Conservation (phyloP, 2,797 vertebrate genomes). For the Falco peregrinus region DNA sequence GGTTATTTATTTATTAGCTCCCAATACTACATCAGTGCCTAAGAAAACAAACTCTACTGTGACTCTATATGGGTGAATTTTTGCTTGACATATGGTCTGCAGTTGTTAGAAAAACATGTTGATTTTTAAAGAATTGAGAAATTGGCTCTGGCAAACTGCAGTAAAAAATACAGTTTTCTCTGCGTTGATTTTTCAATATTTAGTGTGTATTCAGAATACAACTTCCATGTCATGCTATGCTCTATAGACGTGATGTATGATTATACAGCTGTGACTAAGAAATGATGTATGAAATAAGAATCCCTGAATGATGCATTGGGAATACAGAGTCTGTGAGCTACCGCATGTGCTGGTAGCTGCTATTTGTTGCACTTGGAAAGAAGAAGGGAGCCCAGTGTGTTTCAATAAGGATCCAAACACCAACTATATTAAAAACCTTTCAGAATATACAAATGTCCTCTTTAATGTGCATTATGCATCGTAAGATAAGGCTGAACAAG, state of each 20-base stretch:
- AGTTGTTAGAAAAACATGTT: background rate
- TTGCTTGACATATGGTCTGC: slow-evolving; percentile 9
- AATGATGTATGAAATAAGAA: slow-evolving; percentile 51
- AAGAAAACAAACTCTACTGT: background rate
- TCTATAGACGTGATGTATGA: slow-evolving; percentile 25
- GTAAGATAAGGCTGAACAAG: background rate
- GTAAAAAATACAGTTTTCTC: background rate
- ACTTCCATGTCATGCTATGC: background rate
- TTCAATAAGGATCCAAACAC: background rate
- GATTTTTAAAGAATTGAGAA: slow-evolving; percentile 25
- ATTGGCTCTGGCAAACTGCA: background rate
- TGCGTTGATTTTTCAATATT: slow-evolving; percentile 21
- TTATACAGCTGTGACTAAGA: slow-evolving; percentile 48
- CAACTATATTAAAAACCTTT: background rate
- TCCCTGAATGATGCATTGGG: background rate
- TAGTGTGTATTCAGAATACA: slow-evolving; percentile 15
- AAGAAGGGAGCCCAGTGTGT: background rate
- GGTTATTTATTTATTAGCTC: slow-evolving; percentile 3
- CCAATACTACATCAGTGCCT: background rate
- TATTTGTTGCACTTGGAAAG: background rate
- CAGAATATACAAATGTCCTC: background rate
- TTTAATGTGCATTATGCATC: background rate
- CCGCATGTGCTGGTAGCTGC: background rate
- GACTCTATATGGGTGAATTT: background rate
- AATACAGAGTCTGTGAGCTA: background rate